phyloP scores from a whole-genome alignment of 2,113 vertebrate species.

The Terrapene triunguis region DNA sequence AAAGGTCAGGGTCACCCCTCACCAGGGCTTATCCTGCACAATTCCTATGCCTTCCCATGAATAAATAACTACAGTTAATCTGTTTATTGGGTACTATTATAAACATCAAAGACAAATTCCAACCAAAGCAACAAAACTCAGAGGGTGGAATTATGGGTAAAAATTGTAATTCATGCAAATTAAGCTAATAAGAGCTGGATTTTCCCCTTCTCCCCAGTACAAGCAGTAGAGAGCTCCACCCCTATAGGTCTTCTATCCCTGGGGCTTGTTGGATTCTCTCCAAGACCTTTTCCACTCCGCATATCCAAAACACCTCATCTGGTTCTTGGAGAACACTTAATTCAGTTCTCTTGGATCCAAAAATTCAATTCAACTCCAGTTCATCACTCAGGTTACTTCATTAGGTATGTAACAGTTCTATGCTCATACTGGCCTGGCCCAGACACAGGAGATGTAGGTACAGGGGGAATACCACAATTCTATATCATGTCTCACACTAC shows the following conservation, averaged over 20 bases:
- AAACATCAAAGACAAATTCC: not conserved
- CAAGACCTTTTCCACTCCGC: not conserved
- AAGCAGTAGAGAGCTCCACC: not conserved
- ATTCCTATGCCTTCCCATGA: not conserved
- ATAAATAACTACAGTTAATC: not conserved
- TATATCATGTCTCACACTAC: not conserved
- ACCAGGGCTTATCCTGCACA: not conserved
- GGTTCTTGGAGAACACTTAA: not conserved
- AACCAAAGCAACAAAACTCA: not conserved
- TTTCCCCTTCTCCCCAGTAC: not conserved
- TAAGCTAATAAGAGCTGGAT: not conserved
- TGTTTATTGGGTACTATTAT: not conserved
- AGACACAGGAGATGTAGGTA: not conserved
- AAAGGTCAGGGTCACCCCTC: not conserved
- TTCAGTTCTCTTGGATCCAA: not conserved
- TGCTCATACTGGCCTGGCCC: no score
- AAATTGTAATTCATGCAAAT: not conserved
- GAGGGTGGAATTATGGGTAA: not conserved
- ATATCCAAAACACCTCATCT: not conserved
- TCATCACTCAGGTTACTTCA: not conserved
- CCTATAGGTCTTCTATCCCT: not conserved
- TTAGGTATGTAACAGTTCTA: no score
- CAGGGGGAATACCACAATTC: not conserved
- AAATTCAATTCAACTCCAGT: not conserved
- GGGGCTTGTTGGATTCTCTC: not conserved